Evolutionary conservation across 2,797 vertebrate genomes (phyloP).

Genomic region (Eulemur rubriventer): DNA sequence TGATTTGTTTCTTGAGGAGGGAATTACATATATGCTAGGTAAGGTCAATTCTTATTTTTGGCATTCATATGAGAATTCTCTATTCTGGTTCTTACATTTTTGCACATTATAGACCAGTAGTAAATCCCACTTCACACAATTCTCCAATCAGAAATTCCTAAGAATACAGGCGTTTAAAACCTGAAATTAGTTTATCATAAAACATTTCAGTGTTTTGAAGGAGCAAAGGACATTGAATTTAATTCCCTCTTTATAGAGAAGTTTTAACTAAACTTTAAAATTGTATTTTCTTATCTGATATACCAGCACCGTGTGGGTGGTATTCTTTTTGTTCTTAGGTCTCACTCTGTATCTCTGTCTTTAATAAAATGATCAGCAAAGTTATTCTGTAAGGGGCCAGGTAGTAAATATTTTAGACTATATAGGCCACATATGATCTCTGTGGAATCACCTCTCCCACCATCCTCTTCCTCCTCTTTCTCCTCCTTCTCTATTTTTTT

Average conservation of each 20-base stretch:
- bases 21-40: background rate
- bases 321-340: background rate
- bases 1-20: background rate
- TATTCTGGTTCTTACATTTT: background rate
- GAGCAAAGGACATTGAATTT: background rate
- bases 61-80: background rate
- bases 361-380: background rate
- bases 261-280: background rate
- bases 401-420: background rate
- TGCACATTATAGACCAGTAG: conserved; percentile 30
- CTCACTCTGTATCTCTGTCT: background rate
- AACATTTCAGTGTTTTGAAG: background rate
- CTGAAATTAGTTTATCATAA: conserved; percentile 65
- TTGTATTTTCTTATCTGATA: background rate
- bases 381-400: background rate
- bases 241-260: background rate
- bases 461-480: too few relatives aligned
- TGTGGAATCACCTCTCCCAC: background rate
- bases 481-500: too few relatives aligned
- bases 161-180: conserved; percentile 74
- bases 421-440: background rate
- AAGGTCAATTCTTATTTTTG: background rate
- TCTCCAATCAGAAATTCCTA: conserved; percentile 55
- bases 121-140: conserved; percentile 64
- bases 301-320: too few relatives aligned